phyloP scores from a whole-genome alignment of 2,888 invertebrate species.

The Pimpla rufipes region DNA sequence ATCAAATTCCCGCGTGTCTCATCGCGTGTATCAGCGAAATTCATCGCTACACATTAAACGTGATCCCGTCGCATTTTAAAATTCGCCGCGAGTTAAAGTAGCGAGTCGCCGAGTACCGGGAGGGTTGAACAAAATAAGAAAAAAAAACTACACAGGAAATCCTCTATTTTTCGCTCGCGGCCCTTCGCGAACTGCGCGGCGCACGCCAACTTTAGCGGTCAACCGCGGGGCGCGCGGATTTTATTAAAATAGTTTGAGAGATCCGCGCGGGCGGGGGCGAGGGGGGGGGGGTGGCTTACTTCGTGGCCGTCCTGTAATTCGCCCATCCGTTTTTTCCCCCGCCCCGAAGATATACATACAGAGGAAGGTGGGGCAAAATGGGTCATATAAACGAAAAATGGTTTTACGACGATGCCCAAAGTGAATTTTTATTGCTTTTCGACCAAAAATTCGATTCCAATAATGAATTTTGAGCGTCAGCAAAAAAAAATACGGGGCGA shows the following conservation, averaged over 20 bases:
- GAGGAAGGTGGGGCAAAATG: too few relatives aligned
- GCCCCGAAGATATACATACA: background rate
- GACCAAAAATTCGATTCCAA: too few relatives aligned
- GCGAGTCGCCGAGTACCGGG: background rate
- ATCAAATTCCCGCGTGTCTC: too few relatives aligned
- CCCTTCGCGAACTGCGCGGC: background rate
- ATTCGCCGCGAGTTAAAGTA: background rate
- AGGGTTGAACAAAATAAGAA: background rate
- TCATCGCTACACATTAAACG: too few relatives aligned
- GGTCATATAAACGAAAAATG: too few relatives aligned
- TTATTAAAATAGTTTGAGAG: slow-evolving; percentile 66
- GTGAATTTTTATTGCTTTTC: too few relatives aligned
- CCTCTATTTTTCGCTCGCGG: background rate
- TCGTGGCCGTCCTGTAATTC: slow-evolving; percentile 16
- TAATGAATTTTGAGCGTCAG: too few relatives aligned
- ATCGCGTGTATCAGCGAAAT: too few relatives aligned
- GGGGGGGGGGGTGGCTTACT: background rate
- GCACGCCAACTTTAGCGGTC: slow-evolving; percentile 45
- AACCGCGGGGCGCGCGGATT: slow-evolving; percentile 57
- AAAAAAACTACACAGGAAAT: background rate
- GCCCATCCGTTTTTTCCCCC: background rate
- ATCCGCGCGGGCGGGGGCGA: background rate
- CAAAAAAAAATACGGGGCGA: too few relatives aligned
- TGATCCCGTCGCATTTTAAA: too few relatives aligned
- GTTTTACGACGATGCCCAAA: too few relatives aligned